Evolutionary conservation across 2,113 vertebrate species (phyloP).

Genomic region (Peromyscus polionotus): DNA sequence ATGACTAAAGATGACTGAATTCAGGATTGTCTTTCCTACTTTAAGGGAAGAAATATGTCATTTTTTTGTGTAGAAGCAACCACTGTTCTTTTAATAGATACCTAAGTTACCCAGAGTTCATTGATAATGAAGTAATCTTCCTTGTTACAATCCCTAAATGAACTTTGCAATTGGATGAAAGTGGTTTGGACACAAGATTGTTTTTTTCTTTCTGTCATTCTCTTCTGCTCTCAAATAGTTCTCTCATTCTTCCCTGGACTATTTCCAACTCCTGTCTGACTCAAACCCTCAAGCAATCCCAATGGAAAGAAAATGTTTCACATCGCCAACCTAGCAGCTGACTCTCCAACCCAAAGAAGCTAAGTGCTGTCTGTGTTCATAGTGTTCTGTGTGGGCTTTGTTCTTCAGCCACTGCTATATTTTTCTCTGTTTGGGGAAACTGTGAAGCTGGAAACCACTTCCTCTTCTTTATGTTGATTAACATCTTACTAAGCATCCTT

Average conservation of each 20-base stretch:
- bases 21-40: background rate
- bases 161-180: background rate
- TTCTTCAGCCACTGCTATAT: too few species aligned
- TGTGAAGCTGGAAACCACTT: background rate
- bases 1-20: background rate
- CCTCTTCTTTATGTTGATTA: background rate
- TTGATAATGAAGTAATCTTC: background rate
- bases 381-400: too few species aligned
- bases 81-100: background rate
- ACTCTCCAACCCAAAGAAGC: background rate
- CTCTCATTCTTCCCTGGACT: background rate
- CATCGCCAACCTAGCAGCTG: background rate
- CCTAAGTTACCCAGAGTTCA: background rate
- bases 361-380: background rate
- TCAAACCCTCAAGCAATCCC: background rate
- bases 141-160: background rate
- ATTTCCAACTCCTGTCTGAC: background rate
- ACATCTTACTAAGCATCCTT: background rate
- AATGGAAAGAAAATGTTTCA: background rate
- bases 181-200: background rate
- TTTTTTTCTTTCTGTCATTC: background rate
- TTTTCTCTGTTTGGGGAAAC: background rate
- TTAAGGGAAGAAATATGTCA: background rate
- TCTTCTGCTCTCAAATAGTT: background rate
- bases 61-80: background rate